Base-by-base conservation (phyloP, 2,888 invertebrate genomes). In the Heliconius ethilla region DNA sequence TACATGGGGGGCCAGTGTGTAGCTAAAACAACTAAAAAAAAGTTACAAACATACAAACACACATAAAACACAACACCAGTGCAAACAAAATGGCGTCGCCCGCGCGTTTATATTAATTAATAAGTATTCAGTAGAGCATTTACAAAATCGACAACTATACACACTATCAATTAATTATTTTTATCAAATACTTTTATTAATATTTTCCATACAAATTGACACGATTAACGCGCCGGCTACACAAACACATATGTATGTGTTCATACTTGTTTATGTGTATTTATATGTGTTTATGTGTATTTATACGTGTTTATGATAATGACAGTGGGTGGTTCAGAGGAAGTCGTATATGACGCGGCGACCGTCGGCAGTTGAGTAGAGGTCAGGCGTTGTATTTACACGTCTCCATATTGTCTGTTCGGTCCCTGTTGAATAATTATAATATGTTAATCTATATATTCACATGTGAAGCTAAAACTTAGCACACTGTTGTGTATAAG, bases 331-430 rank as follows among this genome's bases (percentile, higher is more conserved):
- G 37, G 69, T 45, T 15, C 69, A 25, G 40, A 40, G 40, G 40
- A 25, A 27, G 69, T 25, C 40, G 69, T 69, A 59, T 59, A n/a
- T 59, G 59, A 59, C 59, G 69, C 40, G 65, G 70, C 78, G 66
- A 72, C 78, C 37, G 76, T 69, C 76, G 72, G 69, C 85, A 83
- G 84, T 85, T 85, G 86, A 85, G 83, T 81, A 80, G 81, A 75
- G 79, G 83, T 82, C 84, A 83, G 83, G 83, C 82, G 84, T 85
- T 63, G 87, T 90, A 90, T 91, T 85, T 90, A 91, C 91, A 91
- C 85, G 86, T 86, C 88, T 86, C 87, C 84, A 83, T 84, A 86
- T 88, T 82, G 83, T 81, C 82, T 82, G 78, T 78, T 79, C 83
- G 82, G 80, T 82, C 83, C 86, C 90, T 90, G 89, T n/a, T 78